Percentiles rank a stretch among this genome's conserved stretches.
phyloP scores from a whole-genome alignment of 2,888 invertebrate species.

The Thumatha senex region DNA sequence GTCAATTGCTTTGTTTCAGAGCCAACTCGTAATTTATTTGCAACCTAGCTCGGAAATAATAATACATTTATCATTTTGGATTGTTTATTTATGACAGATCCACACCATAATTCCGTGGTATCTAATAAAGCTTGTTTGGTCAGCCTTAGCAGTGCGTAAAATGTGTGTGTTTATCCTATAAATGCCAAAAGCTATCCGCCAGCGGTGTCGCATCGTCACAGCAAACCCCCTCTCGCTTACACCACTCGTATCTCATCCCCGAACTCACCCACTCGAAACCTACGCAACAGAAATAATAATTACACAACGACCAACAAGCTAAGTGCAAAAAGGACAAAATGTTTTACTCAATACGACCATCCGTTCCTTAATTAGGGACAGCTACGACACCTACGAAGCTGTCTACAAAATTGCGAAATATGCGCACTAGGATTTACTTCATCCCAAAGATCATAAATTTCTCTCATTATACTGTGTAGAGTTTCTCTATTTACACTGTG shows the following conservation, averaged over 20 bases:
- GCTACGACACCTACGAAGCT: neutral
- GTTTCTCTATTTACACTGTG: too few species aligned
- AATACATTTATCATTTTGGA: conserved; percentile 1
- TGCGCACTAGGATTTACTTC: too few species aligned
- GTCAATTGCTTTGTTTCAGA: too few species aligned
- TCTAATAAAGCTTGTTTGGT: conserved; percentile 40
- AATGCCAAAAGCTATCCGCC: conserved; percentile 48
- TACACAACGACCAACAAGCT: conserved; percentile 33
- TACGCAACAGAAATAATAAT: conserved; percentile 43
- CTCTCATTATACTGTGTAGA: too few species aligned
- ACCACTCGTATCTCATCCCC: conserved; percentile 1
- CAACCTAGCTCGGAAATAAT: neutral
- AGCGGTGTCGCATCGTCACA: conserved; percentile 33
- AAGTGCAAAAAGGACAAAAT: conserved; percentile 31
- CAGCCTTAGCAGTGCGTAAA: conserved; percentile 42
- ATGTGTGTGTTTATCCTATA: conserved; percentile 49
- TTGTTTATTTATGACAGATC: conserved; percentile 19
- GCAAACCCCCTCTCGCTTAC: conserved; percentile 6
- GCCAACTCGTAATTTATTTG: neutral
- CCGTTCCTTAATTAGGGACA: conserved; percentile 18
- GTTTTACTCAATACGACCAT: conserved; percentile 16
- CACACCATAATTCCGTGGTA: conserved; percentile 6
- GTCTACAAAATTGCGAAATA: neutral
- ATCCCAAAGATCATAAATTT: too few species aligned
- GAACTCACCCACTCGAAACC: conserved; percentile 18